A percentile compares a stretch with the other conserved stretches of the same genome.
phyloP scores from a whole-genome alignment of 2,888 invertebrate species.

The Drepana falcataria region DNA sequence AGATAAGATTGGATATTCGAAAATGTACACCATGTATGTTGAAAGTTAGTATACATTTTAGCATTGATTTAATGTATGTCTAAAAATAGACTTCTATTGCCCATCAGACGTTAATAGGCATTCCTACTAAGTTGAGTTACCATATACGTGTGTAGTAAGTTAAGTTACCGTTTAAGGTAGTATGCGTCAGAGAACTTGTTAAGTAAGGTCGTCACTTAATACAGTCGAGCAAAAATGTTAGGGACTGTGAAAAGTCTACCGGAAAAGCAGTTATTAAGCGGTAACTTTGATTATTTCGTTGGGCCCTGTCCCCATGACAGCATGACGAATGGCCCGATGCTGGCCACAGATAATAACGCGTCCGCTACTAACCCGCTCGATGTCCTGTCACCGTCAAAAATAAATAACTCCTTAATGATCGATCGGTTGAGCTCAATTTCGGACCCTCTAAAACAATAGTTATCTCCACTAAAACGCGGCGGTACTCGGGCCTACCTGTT shows the following conservation, averaged over 20 bases:
- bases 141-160: background rate
- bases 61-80: background rate
- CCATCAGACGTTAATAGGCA: background rate
- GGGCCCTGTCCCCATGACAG: constrained; percentile 69
- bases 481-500: constrained; percentile 51
- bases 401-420: constrained; percentile 76
- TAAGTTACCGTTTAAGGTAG: background rate
- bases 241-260: background rate
- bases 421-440: constrained; percentile 67
- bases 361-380: constrained; percentile 43
- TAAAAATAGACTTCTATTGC: constrained; percentile 1
- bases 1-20: too few species aligned
- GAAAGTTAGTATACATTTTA: too few species aligned
- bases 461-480: constrained; percentile 49
- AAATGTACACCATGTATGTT: too few species aligned
- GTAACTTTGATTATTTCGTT: constrained; percentile 71
- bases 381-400: constrained; percentile 73
- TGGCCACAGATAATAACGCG: constrained; percentile 55
- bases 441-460: constrained; percentile 63
- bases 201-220: background rate
- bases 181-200: constrained; percentile 2
- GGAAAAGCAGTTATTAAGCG: constrained; percentile 58
- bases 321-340: constrained; percentile 74
- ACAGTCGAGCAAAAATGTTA: background rate
- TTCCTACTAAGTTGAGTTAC: background rate